Evolutionary conservation across 1,140 invertebrate genomes (phyloP), one percentile per base, ranked within the genome.

Genomic region (Latrodectus geometricus): DNA sequence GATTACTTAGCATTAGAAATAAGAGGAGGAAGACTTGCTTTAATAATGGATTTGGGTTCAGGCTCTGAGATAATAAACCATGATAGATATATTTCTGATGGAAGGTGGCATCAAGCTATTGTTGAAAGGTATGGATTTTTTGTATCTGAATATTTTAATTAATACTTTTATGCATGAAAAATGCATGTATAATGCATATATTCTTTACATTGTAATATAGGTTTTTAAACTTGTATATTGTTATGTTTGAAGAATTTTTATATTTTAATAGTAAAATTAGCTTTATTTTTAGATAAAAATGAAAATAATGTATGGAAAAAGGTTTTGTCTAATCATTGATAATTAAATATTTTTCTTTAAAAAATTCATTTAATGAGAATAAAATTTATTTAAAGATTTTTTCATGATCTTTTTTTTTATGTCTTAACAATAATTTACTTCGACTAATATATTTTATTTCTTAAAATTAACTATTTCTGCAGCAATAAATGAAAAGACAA

Each of bases 1-100:
- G 98, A 99, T 90, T 99, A 96, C 90, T 95, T 99, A 93, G 95
- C 97, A 12, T 89, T 99, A n/a, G 94, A 98, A 90, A 93, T 99
- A 35, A 94, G 96, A 90, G 95, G 96, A 90, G 97, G 97, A 9
- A 95, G 95, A 90, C 95, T 97, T 0, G 94, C 96, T 50, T 92
- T 98, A 15, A 95, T 94, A 21, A 94, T 97, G 88, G 96, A 99
- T 90, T 92, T 99, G 68, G 98, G 98, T 20, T 95, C 96, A 88
- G 96, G 96, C 21, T 93, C 95, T 0, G 93, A 95, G 54, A 93
- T 93, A 86, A 94, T 94, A 35, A 94, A 93, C 88, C 93, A 95
- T 15, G 88, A 90, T 50, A 95, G 95, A 90, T 93, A 93, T 87
- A 94, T 95, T 9, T 95, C 89, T 82, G 92, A 97, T 90, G 92